Evolutionary conservation across 2,888 invertebrate genomes (phyloP).

Genomic region (Rhimphoctona megacephalus): DNA sequence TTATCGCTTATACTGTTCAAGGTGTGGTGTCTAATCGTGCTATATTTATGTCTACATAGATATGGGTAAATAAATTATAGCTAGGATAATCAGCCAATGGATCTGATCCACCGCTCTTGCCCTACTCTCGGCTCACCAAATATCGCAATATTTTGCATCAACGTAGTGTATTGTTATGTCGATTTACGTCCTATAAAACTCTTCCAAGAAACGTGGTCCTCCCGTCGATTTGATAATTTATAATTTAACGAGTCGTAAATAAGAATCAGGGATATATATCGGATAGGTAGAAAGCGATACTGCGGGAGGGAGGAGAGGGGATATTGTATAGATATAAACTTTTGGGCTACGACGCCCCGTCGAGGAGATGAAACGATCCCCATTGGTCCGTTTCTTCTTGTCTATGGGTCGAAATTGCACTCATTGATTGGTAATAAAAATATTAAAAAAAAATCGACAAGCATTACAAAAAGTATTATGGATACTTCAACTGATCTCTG

Average conservation of each 20-base stretch:
- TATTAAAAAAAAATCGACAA: background rate
- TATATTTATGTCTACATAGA: constrained; percentile 5
- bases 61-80: constrained; percentile 25
- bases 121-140: constrained; percentile 21
- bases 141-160: constrained; percentile 17
- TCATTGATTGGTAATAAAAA: constrained; percentile 55
- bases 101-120: constrained; percentile 26
- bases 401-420: constrained; percentile 26
- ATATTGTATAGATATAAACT: background rate
- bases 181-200: constrained; percentile 51
- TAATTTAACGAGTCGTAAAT: constrained; percentile 69
- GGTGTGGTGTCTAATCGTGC: constrained; percentile 15
- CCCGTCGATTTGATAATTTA: constrained; percentile 66
- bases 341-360: constrained; percentile 56
- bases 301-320: background rate
- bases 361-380: constrained; percentile 54
- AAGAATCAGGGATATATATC: constrained; percentile 63
- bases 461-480: constrained; percentile 5
- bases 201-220: constrained; percentile 51
- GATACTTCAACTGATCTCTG: constrained; percentile 15
- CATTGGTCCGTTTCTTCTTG: constrained; percentile 5
- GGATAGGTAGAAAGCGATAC: constrained; percentile 33
- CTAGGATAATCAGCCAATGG: constrained; percentile 2
- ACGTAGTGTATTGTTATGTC: background rate
- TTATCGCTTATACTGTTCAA: constrained; percentile 33